Evolutionary conservation across 2,888 invertebrate genomes (phyloP), one percentile per base, ranked within the genome.

Genomic region (Calameuta idolon): DNA sequence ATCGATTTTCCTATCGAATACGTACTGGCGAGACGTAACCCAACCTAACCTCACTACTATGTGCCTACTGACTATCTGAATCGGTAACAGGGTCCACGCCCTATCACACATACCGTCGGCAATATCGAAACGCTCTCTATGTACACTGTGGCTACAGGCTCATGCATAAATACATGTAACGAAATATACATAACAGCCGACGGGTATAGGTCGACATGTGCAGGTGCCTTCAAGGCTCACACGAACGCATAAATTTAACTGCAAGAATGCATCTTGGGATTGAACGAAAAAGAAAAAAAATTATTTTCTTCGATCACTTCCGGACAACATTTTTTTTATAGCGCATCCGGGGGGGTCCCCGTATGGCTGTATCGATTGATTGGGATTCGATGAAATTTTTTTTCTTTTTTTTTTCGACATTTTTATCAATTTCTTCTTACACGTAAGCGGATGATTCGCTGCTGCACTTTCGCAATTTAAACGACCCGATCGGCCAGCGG

Each of bases 61-160:
- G 23, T 55, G 55, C 55, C 55, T 55, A 23, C 55, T 23, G 78
- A 85, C 84, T 84, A 86, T 86, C 82, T 79, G 82, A 85, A 85
- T 85, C 83, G 84, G 87, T 85, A 88, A 88, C 87, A 86, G 86
- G 85, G 85, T 87, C 83, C 86, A 86, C 86, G 85, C 82, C 86
- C 84, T 84, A 82, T 79, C 81, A 74, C 77, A 74, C 12, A 79
- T 68, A 73, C 75, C 40, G 77, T 75, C 81, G 73, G 75, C 78
- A 69, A 77, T 82, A 85, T 82, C 83, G 83, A 78, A 81, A 83
- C 73, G 74, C 69, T 55, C 55, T 55, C 31, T 71, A 71, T 15
- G 9, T 12, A 34, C 71, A 34, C 31, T 23, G 69, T 31, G 37
- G 30, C 55, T 34, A 34, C 74, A 68, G 81, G 77, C 82, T 87